Conservation (phyloP, 2,888 invertebrate species). For the Brenthis ino region DNA sequence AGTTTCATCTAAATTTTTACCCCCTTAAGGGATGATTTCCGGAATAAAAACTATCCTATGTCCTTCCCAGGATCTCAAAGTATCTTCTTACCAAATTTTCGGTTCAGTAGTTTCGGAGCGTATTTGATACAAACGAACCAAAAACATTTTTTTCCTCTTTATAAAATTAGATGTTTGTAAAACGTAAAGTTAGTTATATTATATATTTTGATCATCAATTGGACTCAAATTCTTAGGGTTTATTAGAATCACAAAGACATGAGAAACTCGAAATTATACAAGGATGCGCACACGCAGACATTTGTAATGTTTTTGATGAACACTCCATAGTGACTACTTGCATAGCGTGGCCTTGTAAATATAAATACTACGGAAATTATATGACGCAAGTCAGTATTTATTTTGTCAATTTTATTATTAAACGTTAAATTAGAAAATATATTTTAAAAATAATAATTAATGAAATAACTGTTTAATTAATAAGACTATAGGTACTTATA, state of each 20-base stretch:
- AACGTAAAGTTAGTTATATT: too few species aligned
- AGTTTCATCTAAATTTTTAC: too few species aligned
- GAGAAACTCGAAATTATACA: conserved; percentile 66
- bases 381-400: conserved; percentile 54
- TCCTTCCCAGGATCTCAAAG: too few species aligned
- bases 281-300: conserved; percentile 64
- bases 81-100: too few species aligned
- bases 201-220: too few species aligned
- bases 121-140: too few species aligned
- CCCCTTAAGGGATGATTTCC: too few species aligned
- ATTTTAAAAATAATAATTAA: neutral
- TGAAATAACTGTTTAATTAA: neutral
- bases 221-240: conserved; percentile 50
- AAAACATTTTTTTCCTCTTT: too few species aligned
- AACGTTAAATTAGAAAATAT: neutral
- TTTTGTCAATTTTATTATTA: neutral
- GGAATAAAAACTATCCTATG: too few species aligned
- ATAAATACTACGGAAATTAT: conserved; percentile 51
- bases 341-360: conserved; percentile 64
- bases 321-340: conserved; percentile 57
- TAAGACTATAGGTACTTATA: too few species aligned
- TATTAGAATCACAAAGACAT: conserved; percentile 50
- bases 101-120: too few species aligned
- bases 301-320: conserved; percentile 70
- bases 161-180: too few species aligned